phyloP scores from a whole-genome alignment of 2,888 invertebrate genomes.

The Macropis europaea region DNA sequence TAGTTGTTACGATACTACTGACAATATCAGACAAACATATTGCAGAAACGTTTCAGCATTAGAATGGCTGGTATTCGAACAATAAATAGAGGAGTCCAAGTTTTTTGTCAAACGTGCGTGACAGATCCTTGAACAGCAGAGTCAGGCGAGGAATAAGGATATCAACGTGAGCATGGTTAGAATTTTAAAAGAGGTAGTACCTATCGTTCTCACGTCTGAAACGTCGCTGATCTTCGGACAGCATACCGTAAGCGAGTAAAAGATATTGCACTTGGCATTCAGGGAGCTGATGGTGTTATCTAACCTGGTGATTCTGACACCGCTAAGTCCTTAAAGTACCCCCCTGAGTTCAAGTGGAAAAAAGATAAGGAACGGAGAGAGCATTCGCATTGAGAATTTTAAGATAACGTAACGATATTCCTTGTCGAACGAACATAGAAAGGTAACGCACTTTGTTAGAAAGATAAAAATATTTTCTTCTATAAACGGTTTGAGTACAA shows the following conservation, averaged over 20 bases:
- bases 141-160: conserved; percentile 9
- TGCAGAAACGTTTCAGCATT: too few relatives aligned
- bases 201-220: conserved; percentile 39
- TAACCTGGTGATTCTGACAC: conserved; percentile 46
- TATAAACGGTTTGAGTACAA: too few relatives aligned
- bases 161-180: conserved; percentile 36
- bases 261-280: conserved; percentile 54
- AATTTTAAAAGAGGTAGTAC: conserved; percentile 43
- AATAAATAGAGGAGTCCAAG: too few relatives aligned
- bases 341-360: conserved; percentile 22
- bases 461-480: too few relatives aligned
- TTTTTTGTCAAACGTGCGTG: conserved; percentile 1
- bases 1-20: too few relatives aligned
- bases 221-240: conserved; percentile 50
- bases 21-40: too few relatives aligned
- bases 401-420: conserved; percentile 20
- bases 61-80: too few relatives aligned
- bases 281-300: conserved; percentile 45
- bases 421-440: neutral
- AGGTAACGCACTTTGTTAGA: too few relatives aligned
- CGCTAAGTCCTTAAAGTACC: conserved; percentile 35
- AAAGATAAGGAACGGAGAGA: conserved; percentile 8
- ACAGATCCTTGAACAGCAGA: conserved; percentile 21
- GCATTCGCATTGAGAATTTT: conserved; percentile 28
- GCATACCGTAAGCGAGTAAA: conserved; percentile 36